These are phyloP conservation scores for Mycetomoellerius zeteki DNA, from an alignment of 1,140 invertebrate genomes.

Conservation along the genomic window DNA sequence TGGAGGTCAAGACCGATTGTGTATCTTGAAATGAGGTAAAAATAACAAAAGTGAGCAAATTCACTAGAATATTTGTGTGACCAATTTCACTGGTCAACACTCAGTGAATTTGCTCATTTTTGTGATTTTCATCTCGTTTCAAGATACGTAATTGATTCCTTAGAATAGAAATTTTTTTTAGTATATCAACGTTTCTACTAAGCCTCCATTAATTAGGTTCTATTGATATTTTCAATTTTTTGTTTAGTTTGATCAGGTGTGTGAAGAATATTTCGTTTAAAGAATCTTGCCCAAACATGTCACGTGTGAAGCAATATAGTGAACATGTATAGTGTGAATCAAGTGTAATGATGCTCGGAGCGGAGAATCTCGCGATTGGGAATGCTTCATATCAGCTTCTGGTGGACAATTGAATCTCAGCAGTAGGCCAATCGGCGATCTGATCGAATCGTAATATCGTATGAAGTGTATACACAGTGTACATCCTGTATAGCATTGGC, in stretches of 20 bases:
- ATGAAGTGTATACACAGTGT: slow-evolving; percentile 74
- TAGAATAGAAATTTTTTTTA: background rate
- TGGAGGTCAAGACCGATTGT: too few relatives aligned
- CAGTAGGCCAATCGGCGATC: slow-evolving; percentile 81
- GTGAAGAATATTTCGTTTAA: background rate
- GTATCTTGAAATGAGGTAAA: too few relatives aligned
- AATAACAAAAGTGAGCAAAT: too few relatives aligned
- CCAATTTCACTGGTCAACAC: too few relatives aligned
- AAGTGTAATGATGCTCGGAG: slow-evolving; percentile 24
- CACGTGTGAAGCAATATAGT: background rate
- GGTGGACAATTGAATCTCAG: slow-evolving; percentile 82
- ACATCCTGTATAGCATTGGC: slow-evolving; percentile 67
- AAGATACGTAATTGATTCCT: background rate
- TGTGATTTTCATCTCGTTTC: too few relatives aligned
- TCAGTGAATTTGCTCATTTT: too few relatives aligned
- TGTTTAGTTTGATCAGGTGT: too few relatives aligned
- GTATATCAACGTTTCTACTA: background rate
- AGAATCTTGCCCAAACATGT: slow-evolving; percentile 10
- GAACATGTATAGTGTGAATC: slow-evolving; percentile 27
- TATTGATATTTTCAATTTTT: background rate
- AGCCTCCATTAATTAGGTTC: background rate
- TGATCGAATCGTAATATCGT: slow-evolving; percentile 81
- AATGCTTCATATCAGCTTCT: slow-evolving; percentile 75
- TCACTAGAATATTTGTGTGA: too few relatives aligned
- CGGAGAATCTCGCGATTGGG: slow-evolving; percentile 22